phyloP scores from a whole-genome alignment of 2,797 vertebrate species.

The Siniperca obscura region DNA sequence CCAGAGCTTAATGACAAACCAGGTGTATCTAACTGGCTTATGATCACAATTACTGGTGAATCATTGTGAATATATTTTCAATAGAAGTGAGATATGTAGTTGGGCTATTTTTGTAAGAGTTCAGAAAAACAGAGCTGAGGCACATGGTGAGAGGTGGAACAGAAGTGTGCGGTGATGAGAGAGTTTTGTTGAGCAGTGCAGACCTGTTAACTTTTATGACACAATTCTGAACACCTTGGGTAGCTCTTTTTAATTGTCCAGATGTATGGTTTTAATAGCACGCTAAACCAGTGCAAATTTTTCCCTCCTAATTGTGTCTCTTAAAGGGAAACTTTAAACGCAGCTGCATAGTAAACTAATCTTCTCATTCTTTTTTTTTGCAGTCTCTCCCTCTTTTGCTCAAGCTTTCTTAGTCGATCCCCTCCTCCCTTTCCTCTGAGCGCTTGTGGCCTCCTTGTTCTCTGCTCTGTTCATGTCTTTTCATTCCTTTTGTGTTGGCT shows the following conservation, averaged over 20 bases:
- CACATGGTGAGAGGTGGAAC: conserved; percentile 61
- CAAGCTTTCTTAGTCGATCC: conserved; percentile 4
- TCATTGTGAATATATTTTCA: conserved; percentile 8
- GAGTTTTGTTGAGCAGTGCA: conserved; percentile 72
- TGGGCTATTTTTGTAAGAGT: conserved; percentile 41
- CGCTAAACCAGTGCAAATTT: conserved; percentile 73
- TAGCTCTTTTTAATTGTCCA: conserved; percentile 84
- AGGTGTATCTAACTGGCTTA: conserved; percentile 10
- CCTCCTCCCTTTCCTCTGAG: conserved; percentile 23
- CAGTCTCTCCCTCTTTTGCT: conserved; percentile 24
- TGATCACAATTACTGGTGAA: conserved; percentile 11
- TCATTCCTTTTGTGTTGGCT: conserved; percentile 55
- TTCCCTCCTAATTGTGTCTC: conserved; percentile 84
- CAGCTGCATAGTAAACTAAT: conserved; percentile 78
- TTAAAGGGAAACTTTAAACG: conserved; percentile 83
- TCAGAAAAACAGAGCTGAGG: conserved; percentile 40
- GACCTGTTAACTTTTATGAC: conserved; percentile 86
- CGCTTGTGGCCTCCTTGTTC: conserved; percentile 40
- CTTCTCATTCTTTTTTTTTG: conserved; percentile 66
- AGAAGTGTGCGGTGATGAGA: conserved; percentile 74
- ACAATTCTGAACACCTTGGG: conserved; percentile 82
- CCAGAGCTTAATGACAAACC: conserved; percentile 19
- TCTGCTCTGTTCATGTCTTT: conserved; percentile 34
- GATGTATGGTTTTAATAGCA: conserved; percentile 83
- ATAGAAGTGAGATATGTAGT: conserved; percentile 20